phyloP scores from a whole-genome alignment of 2,888 invertebrate species.

The Drosophila acutilabella region DNA sequence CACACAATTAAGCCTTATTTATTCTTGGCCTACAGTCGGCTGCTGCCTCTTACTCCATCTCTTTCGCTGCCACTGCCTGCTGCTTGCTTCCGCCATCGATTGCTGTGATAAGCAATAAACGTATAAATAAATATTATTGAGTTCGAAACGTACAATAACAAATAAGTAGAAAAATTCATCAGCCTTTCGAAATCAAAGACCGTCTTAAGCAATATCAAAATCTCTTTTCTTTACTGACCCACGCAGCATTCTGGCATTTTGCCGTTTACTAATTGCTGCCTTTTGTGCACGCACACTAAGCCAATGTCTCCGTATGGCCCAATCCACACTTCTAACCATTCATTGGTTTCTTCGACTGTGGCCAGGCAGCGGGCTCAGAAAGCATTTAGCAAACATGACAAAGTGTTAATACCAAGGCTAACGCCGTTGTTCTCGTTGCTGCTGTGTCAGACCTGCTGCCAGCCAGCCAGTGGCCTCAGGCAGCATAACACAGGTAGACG shows the following conservation, averaged over 20 bases:
- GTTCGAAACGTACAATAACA: slow-evolving; percentile 28
- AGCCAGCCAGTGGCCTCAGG: slow-evolving; percentile 1
- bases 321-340: neutral
- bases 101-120: slow-evolving; percentile 80
- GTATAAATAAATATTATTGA: slow-evolving; percentile 80
- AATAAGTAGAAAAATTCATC: slow-evolving; percentile 39
- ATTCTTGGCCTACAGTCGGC: slow-evolving; percentile 62
- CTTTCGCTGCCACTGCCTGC: slow-evolving; percentile 5
- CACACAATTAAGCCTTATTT: slow-evolving; percentile 79
- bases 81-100: slow-evolving; percentile 60
- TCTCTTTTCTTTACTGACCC: slow-evolving; percentile 26
- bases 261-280: slow-evolving; percentile 67
- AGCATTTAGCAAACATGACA: slow-evolving; percentile 76
- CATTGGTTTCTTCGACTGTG: slow-evolving; percentile 19
- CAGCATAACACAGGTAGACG: slow-evolving; percentile 8
- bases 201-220: slow-evolving; percentile 62
- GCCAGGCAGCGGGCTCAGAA: slow-evolving; percentile 46
- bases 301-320: neutral
- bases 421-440: slow-evolving; percentile 26
- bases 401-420: slow-evolving; percentile 76
- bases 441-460: slow-evolving; percentile 31
- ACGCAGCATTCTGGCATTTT: slow-evolving; percentile 29
- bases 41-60: neutral
- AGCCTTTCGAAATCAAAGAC: slow-evolving; percentile 67
- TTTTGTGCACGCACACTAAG: slow-evolving; percentile 51